Base-by-base conservation (phyloP, 2,797 vertebrate species). In the Hypotaenidia philippensis region DNA sequence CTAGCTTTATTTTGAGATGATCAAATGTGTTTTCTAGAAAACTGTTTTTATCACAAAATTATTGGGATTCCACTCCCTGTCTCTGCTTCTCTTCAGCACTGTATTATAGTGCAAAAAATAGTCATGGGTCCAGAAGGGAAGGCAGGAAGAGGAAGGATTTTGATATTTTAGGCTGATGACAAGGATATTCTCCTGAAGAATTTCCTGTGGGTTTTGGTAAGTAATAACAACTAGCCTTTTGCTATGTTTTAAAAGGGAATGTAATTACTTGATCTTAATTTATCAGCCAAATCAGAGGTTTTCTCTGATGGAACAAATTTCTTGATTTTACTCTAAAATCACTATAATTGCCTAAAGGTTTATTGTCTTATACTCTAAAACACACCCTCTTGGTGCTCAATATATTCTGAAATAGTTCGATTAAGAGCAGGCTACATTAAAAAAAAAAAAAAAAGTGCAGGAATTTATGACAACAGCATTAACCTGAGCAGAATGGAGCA, bases 391-490 rank as follows among this genome's bases (percentile, higher is more conserved):
- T 53, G 19, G 4, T 49, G 10, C 7, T 10, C 8, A 55, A 13
- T 34, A 6, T 44, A 55, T 11, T 52, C 59, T 36, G 6, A 11
- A 83, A 32, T 10, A 70, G 12, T 12, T 70, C 71, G 53, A 74
- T 82, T 82, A 87, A 70, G n/a, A 74, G 44, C 31, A 59, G 15
- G 8, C 20, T 66, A 80, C 32, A 79, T 65, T 47, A 61, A 63
- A 90, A 82, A 89, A 47, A 69, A 63, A 9, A 44, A 89, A 84
- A 87, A 44, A 31, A 82, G 31, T 36, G 31, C 4, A 72, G 34
- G 27, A 90, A 68, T 74, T 90, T 81, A 61, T 6, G 11, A 80
- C 44, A 93, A 40, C 23, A 76, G 10, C 31, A 71, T 77, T 84
- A 92, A 41, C 47, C 34, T 1, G 9, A 63, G 32, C 22, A 79